Base-by-base conservation (phyloP, 1,140 invertebrate species). In the Temnothorax curvispinosus region DNA sequence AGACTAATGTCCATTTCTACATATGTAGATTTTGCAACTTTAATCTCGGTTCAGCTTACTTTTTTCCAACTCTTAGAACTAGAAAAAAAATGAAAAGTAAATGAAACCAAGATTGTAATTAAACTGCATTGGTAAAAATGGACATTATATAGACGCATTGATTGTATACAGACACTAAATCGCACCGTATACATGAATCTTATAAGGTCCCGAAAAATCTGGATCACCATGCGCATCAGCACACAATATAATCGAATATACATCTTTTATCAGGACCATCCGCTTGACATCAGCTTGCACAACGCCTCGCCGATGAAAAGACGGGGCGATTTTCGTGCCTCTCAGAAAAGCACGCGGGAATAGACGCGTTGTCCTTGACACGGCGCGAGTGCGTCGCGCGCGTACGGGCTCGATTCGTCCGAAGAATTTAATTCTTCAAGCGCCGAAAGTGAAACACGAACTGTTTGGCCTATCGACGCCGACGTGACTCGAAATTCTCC, bases 331-430 rank as follows among this genome's bases (percentile, higher is more conserved):
- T 91, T 91, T 91, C 69, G 77, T 87, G 71, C n/a, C 75, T 91
- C 85, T 89, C 84, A 91, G 87, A 56, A 87, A 91, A 91, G 74
- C 80, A 90, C 69, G 84, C 88, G 87, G 91, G 88, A 93, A 94
- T 93, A 94, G 92, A 94, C 93, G 92, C 87, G 92, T 93, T 93
- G 93, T 93, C 94, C 94, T 94, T 94, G 94, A 93, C 94, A 94
- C 91, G 92, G 80, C 88, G 85, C 58, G 81, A 72, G 41, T 62
- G 21, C 80, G 77, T 50, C 56, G 38, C 21, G 65, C 44, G 21
- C 38, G 64, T 65, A 38, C 32, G 71, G 74, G 69, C 78, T 21
- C 77, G 67, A 84, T 62, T 85, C 77, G 78, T 86, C 75, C 67
- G 58, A 90, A 76, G 86, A 87, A 91, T 90, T 91, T 91, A 78